Conservation (phyloP, 2,797 vertebrate genomes). For the Enteromius paludinosus region DNA sequence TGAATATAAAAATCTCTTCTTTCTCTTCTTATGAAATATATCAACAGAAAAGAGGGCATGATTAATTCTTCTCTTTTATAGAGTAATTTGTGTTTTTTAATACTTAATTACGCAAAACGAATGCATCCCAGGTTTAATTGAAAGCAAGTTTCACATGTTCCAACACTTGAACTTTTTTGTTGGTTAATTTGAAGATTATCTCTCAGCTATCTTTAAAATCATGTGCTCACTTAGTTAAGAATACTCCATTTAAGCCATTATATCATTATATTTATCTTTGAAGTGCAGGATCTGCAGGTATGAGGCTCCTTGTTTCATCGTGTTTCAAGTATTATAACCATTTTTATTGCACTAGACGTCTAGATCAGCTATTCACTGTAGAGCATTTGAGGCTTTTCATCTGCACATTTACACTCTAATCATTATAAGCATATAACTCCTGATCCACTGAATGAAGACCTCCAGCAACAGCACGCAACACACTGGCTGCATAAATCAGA, state of each 20-base stretch:
- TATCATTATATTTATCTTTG: conserved; percentile 10
- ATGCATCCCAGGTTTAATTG: neutral
- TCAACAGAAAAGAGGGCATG: neutral
- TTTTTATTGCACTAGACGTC: neutral
- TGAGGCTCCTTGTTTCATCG: neutral
- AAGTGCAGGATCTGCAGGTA: conserved; percentile 20
- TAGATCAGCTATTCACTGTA: neutral
- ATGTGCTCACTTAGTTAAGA: neutral
- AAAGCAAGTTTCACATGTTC: neutral
- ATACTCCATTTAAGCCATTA: neutral
- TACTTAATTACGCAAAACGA: neutral
- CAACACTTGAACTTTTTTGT: neutral
- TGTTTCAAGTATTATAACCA: neutral
- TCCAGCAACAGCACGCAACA: neutral
- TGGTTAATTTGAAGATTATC: neutral
- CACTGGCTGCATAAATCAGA: conserved; percentile 1
- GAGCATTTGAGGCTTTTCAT: neutral
- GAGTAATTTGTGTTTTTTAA: neutral
- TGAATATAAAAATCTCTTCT: neutral
- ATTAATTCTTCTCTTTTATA: neutral
- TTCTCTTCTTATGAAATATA: neutral
- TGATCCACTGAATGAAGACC: neutral
- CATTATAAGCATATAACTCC: neutral
- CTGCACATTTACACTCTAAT: neutral
- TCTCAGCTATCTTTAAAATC: neutral